Base-by-base conservation (phyloP, 2,113 vertebrate genomes). In the Hypomesus transpacificus region DNA sequence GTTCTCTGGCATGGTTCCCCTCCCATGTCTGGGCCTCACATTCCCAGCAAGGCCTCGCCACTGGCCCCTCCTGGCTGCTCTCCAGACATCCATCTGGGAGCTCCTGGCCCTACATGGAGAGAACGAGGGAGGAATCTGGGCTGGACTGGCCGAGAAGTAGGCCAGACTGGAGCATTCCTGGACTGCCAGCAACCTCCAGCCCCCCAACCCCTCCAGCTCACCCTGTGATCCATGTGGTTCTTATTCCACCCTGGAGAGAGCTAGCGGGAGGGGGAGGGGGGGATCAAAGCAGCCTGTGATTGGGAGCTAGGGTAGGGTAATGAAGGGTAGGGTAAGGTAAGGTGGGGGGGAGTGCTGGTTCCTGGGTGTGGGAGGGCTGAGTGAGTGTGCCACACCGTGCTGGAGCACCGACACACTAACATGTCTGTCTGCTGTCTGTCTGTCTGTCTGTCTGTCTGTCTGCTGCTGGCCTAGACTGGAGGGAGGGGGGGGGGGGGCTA, bases 81-180 rank as follows among this genome's bases (percentile, higher is more conserved):
- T 84, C 46, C 51, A 81, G 78, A 82, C 77, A 75, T 84, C 77
- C 80, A 54, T 74, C 66, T 80, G 70, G 66, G 52, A 82, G 70
- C 74, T 80, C 81, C 86, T 89, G 82, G 82, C 86, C 78, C 68
- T 88, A 86, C 78, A 88, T 80, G 83, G 84, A 83, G 80, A 56
- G 26, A 77, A 76, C 76, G 78, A 79, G 64, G 73, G 74, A 87
- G 78, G 85, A 87, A 85, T 91, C 77, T 61, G 70, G 57, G 68
- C 69, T 68, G 76, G 73, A 85, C 86, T 63, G 86, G 80, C 81
- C 9, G 1, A 46, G 75, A 75, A 89, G 69, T 74, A 78, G 83
- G 71, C 77, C 79, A 51, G 69, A 62, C 70, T 86, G 75, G 83
- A 76, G 82, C 86, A 88, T 88, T 89, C 86, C 81, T 86, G 82